Evolutionary conservation across 2,113 vertebrate species (phyloP).

Genomic region (Oryzias curvinotus): DNA sequence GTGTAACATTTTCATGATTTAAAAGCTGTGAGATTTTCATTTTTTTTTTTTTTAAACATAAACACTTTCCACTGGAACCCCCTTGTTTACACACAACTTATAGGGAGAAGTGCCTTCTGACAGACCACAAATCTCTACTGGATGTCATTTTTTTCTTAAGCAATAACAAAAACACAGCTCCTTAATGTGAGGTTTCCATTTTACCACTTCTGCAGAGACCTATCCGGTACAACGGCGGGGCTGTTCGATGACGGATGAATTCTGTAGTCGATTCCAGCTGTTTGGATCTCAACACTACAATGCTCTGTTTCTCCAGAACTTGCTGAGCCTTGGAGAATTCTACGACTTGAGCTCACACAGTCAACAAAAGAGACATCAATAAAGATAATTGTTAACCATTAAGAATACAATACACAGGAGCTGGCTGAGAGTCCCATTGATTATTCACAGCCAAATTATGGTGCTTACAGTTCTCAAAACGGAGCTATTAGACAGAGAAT

Average conservation of each 20-base stretch:
- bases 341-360: not conserved
- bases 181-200: conserved; percentile 27
- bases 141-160: not conserved
- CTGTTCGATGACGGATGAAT: conserved; percentile 6
- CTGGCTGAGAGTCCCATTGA: conserved; percentile 39
- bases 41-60: not conserved
- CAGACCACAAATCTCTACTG: not conserved
- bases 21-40: conserved; percentile 3
- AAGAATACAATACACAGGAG: conserved; percentile 29
- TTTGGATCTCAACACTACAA: not conserved
- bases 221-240: not conserved
- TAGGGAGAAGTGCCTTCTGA: not conserved
- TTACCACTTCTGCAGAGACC: not conserved
- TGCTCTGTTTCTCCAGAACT: not conserved
- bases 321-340: conserved; percentile 3
- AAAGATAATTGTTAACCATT: conserved; percentile 38
- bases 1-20: not conserved
- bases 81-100: not conserved
- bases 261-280: conserved; percentile 5
- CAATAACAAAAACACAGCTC: conserved; percentile 1
- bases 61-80: not conserved
- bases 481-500: conserved; percentile 35
- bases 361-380: conserved; percentile 15
- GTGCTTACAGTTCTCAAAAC: conserved; percentile 45
- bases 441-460: conserved; percentile 38